phyloP scores from a whole-genome alignment of 2,888 invertebrate species.

The Ormyrus rosae region DNA sequence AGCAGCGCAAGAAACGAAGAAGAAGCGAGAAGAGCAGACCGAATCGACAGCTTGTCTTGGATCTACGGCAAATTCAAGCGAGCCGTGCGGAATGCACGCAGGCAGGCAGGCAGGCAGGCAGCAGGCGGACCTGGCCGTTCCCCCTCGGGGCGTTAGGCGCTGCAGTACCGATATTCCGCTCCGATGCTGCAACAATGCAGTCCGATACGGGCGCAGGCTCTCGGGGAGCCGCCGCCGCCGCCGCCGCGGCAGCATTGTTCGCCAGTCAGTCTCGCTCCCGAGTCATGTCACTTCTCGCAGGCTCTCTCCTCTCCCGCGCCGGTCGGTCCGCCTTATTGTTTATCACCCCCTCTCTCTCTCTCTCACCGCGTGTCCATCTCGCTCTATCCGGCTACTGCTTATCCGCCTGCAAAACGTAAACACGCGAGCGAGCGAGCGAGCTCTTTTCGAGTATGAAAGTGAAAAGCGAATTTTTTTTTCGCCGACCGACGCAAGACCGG shows the following conservation, averaged over 20 bases:
- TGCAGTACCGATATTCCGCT: slow-evolving; percentile 48
- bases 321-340: slow-evolving; percentile 37
- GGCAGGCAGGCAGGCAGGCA: slow-evolving; percentile 8
- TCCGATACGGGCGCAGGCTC: slow-evolving; percentile 40
- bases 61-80: slow-evolving; percentile 22
- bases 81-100: slow-evolving; percentile 20
- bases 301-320: slow-evolving; percentile 2
- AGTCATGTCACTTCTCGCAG: slow-evolving; percentile 21
- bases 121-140: background rate
- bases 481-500: too few relatives aligned
- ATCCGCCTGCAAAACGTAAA: too few relatives aligned
- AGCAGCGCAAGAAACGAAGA: background rate
- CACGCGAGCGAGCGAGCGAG: too few relatives aligned
- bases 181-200: slow-evolving; percentile 56
- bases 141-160: slow-evolving; percentile 3
- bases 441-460: too few relatives aligned
- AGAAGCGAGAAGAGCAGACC: slow-evolving; percentile 10
- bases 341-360: slow-evolving; percentile 33
- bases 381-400: background rate
- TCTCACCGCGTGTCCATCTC: background rate
- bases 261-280: slow-evolving; percentile 49
- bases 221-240: slow-evolving; percentile 37
- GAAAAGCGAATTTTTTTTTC: too few relatives aligned
- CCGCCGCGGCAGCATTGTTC: slow-evolving; percentile 45
- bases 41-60: slow-evolving; percentile 31